Percentiles rank a stretch among this genome's conserved stretches.
Conservation (phyloP, 2,888 invertebrate species). For the Drosophila differens region DNA sequence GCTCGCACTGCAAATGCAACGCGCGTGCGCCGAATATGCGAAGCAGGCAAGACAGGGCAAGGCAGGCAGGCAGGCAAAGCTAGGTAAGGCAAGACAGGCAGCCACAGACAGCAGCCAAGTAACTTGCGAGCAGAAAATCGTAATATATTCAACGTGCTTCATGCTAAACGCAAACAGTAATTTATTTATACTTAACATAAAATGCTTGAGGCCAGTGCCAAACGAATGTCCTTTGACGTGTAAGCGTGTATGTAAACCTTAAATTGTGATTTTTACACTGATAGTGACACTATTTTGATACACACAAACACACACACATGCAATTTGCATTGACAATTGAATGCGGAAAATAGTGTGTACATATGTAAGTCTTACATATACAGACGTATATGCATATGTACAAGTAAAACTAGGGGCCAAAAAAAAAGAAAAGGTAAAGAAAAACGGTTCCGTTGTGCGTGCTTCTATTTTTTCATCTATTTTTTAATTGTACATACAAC, state of each 20-base stretch:
- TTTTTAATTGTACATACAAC: constrained; percentile 21
- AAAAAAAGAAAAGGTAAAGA: not conserved
- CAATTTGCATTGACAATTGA: constrained; percentile 45
- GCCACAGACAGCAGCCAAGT: constrained; percentile 57
- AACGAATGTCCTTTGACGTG: constrained; percentile 68
- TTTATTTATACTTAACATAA: constrained; percentile 59
- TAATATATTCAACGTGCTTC: constrained; percentile 64
- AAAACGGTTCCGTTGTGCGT: constrained; percentile 26
- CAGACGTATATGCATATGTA: constrained; percentile 3
- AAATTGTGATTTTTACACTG: constrained; percentile 38
- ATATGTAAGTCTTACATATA: constrained; percentile 28
- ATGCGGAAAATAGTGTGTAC: constrained; percentile 54
- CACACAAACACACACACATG: constrained; percentile 28
- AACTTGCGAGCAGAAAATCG: constrained; percentile 64
- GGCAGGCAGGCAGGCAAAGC: constrained; percentile 22
- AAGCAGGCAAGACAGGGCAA: constrained; percentile 3
- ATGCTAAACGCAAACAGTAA: constrained; percentile 56
- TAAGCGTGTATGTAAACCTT: constrained; percentile 53
- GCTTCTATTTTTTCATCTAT: constrained; percentile 34
- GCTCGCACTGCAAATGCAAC: constrained; percentile 23
- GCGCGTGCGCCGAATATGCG: constrained; percentile 47
- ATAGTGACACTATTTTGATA: constrained; percentile 49
- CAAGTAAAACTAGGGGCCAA: constrained; percentile 17
- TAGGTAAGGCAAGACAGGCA: constrained; percentile 22
- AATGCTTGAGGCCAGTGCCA: constrained; percentile 67